phyloP scores from a whole-genome alignment of 2,888 invertebrate genomes.

The Alentia gelatinosa region DNA sequence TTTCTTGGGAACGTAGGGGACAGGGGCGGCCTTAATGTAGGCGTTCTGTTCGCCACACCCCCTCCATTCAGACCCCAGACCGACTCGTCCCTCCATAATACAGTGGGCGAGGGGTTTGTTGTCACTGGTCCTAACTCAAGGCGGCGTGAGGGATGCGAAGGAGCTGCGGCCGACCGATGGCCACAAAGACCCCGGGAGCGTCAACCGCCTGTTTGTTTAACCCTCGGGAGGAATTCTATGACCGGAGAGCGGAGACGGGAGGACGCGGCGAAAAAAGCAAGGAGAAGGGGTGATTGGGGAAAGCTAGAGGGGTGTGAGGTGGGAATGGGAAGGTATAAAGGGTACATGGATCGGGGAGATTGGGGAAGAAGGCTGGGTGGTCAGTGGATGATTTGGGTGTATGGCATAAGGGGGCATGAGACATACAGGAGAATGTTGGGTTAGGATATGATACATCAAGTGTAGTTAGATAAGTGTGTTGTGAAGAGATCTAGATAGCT shows the following conservation, averaged over 20 bases:
- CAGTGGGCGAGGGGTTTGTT: background rate
- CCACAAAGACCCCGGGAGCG: background rate
- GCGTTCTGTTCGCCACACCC: conserved; percentile 26
- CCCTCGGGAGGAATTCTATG: conserved; percentile 3
- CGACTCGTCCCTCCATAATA: conserved; percentile 13
- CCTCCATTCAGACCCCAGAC: background rate
- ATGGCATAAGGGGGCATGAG: too few species aligned
- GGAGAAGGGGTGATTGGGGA: background rate
- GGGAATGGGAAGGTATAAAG: too few species aligned
- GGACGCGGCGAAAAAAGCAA: background rate
- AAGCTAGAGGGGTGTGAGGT: background rate
- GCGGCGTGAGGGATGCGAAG: background rate
- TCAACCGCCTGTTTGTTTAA: conserved; percentile 44
- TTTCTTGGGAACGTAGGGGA: background rate
- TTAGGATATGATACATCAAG: too few species aligned
- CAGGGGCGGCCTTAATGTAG: conserved; percentile 10
- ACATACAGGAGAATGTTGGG: too few species aligned
- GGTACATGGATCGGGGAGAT: background rate
- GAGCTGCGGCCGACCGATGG: conserved; percentile 17
- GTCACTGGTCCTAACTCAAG: background rate
- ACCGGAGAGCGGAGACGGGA: background rate
- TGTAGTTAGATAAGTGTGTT: too few species aligned
- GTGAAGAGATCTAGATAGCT: too few species aligned
- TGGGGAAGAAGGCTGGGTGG: too few species aligned
- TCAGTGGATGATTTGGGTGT: too few species aligned